phyloP scores from a whole-genome alignment of 2,113 vertebrate genomes.

The Ciconia maguari region DNA sequence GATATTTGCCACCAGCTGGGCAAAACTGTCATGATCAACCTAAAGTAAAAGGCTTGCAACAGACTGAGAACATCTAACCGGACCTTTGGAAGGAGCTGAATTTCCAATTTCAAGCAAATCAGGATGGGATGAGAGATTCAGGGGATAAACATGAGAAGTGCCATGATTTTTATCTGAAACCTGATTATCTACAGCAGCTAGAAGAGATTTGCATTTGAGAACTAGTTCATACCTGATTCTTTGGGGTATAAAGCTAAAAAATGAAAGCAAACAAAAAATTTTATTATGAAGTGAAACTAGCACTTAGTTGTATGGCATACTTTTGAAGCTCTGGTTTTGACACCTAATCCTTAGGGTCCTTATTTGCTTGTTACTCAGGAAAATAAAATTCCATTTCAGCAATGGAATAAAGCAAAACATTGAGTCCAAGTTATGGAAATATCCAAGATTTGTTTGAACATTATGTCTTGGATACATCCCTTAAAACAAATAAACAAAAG shows the following conservation, averaged over 20 bases:
- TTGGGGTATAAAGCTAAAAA: neutral
- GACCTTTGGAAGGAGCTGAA: neutral
- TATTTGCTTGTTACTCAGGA: neutral
- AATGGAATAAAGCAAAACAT: neutral
- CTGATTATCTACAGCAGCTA: neutral
- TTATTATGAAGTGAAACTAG: neutral
- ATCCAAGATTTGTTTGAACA: neutral
- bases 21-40: neutral
- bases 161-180: neutral
- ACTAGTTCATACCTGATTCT: neutral
- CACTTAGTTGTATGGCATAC: neutral
- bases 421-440: neutral
- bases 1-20: neutral
- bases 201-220: neutral
- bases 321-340: neutral
- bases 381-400: neutral
- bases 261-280: neutral
- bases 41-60: neutral
- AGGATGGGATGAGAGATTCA: neutral
- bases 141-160: neutral
- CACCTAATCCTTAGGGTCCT: neutral
- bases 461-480: neutral
- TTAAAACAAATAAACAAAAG: conserved; percentile 15
- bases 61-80: neutral
- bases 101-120: neutral